Evolutionary conservation across 2,888 invertebrate genomes (phyloP).

Genomic region (Lissocephala sabroskyi): DNA sequence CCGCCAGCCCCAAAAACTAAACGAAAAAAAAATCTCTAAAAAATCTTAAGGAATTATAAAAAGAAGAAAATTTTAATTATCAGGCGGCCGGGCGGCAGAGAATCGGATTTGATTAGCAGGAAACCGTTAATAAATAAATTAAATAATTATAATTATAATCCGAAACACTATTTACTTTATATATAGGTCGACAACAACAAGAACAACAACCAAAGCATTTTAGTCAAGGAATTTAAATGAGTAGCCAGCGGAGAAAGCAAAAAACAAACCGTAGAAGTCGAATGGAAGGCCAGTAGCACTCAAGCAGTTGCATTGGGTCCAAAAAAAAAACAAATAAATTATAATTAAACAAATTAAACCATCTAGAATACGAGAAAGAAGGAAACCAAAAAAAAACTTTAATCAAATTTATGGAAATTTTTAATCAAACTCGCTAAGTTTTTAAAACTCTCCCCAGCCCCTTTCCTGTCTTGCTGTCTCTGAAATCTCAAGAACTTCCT

Average conservation of each 20-base stretch:
- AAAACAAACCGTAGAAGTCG: constrained; percentile 25
- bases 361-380: too few species aligned
- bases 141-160: constrained; percentile 32
- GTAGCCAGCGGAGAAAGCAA: constrained; percentile 37
- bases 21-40: not conserved
- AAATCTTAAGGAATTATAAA: too few species aligned
- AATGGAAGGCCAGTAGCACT: constrained; percentile 27
- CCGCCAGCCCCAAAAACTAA: not conserved
- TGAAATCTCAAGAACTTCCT: too few species aligned
- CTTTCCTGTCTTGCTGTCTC: too few species aligned
- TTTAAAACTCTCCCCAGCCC: too few species aligned
- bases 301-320: constrained; percentile 59
- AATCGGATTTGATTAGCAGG: constrained; percentile 55
- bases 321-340: constrained; percentile 21
- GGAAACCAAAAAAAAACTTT: constrained; percentile 4
- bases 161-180: constrained; percentile 59
- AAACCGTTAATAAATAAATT: constrained; percentile 39
- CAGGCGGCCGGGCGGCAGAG: constrained; percentile 29
- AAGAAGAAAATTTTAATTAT: constrained; percentile 29
- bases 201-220: constrained; percentile 44
- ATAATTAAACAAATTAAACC: not conserved
- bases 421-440: too few species aligned
- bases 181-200: constrained; percentile 33
- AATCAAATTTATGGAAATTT: not conserved
- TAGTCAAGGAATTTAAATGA: constrained; percentile 57